phyloP scores from a whole-genome alignment of 1,140 invertebrate species.

The Saccostrea glomerata region DNA sequence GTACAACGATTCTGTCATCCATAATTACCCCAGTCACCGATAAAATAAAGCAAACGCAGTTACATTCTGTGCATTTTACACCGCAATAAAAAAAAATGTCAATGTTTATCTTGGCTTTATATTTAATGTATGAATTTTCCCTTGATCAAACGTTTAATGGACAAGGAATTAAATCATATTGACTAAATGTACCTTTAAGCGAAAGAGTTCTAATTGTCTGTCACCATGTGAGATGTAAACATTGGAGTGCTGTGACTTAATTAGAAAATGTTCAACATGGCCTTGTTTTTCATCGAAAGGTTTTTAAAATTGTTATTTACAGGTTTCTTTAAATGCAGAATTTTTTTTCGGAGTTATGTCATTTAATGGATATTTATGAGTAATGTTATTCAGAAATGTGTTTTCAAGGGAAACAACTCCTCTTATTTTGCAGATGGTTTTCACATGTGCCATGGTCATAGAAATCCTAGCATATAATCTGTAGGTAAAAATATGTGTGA shows the following conservation, averaged over 20 bases:
- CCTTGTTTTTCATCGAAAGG: not conserved
- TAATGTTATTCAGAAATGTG: not conserved
- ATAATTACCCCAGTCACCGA: not conserved
- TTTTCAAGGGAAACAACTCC: slow-evolving; percentile 8
- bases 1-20: slow-evolving; percentile 36
- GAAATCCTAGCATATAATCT: too few relatives aligned
- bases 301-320: not conserved
- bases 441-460: too few relatives aligned
- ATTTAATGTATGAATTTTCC: not conserved
- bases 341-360: not conserved
- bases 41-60: not conserved
- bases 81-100: not conserved
- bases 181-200: not conserved
- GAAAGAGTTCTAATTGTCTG: not conserved
- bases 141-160: not conserved
- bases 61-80: not conserved
- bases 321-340: too few relatives aligned
- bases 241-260: not conserved
- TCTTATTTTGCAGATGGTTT: not conserved
- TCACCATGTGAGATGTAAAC: slow-evolving; percentile 29
- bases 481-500: too few relatives aligned
- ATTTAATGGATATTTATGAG: not conserved
- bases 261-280: not conserved
- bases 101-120: not conserved
- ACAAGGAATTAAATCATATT: not conserved